Evolutionary conservation across 2,888 invertebrate species (phyloP), one percentile per base, ranked within the genome.

Genomic region (Tiphia femorata): DNA sequence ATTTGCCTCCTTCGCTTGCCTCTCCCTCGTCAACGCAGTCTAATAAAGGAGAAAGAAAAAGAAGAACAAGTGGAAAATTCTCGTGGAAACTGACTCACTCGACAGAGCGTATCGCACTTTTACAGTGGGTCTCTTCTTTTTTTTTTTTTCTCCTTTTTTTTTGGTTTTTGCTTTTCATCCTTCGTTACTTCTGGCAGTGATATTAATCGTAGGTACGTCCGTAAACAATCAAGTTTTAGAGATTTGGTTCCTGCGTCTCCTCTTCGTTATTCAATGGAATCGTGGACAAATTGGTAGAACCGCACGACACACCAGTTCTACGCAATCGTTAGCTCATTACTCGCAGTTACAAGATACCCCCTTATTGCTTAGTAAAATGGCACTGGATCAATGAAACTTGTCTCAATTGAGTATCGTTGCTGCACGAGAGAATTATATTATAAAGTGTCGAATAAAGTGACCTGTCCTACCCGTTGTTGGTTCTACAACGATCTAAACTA

Each of bases 321-420:
- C 19, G 50, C 42, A 44, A n/a, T n/a, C n/a, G n/a, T n/a, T n/a
- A n/a, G n/a, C 6, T 35, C 27, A 27, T 55, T 53, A 56, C 63
- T 63, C 61, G 51, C 58, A 66, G 66, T 71, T 64, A n/a, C n/a
- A 61, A 64, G 19, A 67, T 70, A 68, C 72, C 66, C n/a, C n/a
- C 75, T 78, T 80, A 80, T 79, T 80, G 76, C 78, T 81, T 80
- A 79, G 76, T n/a, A 72, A 79, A 78, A 82, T 82, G 82, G 82
- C 81, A 82, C 81, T 81, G n/a, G 76, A 78, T 79, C 76, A 72
- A 67, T 72, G 69, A 73, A 75, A 72, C 67, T 72, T 65, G 57
- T 57, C n/a, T n/a, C n/a, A n/a, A n/a, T n/a, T n/a, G 65, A 73
- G 63, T 71, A 70, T 77, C 72, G 73, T 72, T 76, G 68, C 65